These are phyloP conservation scores for Harmothoe impar DNA, from an alignment of 2,888 invertebrate species.

Conservation along the genomic window DNA sequence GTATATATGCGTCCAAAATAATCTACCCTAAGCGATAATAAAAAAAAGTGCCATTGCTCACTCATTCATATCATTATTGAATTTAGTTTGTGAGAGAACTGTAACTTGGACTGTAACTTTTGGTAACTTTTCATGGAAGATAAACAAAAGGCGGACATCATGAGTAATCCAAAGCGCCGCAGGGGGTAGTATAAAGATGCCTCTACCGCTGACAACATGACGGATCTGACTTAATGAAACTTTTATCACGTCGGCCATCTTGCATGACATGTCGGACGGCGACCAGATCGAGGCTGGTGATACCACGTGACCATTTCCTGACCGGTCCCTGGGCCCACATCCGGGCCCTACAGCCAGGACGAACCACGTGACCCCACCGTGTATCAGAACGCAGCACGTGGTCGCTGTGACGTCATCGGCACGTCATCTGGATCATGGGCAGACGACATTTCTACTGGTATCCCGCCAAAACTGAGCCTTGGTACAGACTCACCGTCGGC, in stretches of 20 bases:
- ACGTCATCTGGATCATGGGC: background rate
- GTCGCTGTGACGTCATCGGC: background rate
- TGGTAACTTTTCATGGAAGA: too few species aligned
- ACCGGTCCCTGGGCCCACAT: constrained; percentile 5
- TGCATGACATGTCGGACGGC: constrained; percentile 10
- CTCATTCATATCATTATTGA: too few species aligned
- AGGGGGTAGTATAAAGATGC: too few species aligned
- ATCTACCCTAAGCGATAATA: too few species aligned
- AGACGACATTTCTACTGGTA: constrained; percentile 17
- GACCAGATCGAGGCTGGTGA: background rate
- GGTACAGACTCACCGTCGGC: background rate
- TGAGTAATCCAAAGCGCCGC: too few species aligned
- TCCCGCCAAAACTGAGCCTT: background rate
- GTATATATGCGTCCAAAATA: too few species aligned
- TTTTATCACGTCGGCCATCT: constrained; percentile 30
- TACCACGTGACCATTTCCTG: constrained; percentile 40
- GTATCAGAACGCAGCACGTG: constrained; percentile 44
- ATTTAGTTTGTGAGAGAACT: too few species aligned
- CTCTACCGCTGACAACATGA: background rate
- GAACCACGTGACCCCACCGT: constrained; percentile 42
- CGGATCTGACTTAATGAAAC: constrained; percentile 13
- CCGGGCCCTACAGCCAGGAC: constrained; percentile 15
- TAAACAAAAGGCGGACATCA: too few species aligned
- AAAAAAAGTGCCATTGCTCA: too few species aligned
- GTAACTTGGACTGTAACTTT: too few species aligned